These are phyloP conservation scores for Oenanthe oenanthe DNA, from an alignment of 2,113 vertebrate species.

Conservation along the genomic window DNA sequence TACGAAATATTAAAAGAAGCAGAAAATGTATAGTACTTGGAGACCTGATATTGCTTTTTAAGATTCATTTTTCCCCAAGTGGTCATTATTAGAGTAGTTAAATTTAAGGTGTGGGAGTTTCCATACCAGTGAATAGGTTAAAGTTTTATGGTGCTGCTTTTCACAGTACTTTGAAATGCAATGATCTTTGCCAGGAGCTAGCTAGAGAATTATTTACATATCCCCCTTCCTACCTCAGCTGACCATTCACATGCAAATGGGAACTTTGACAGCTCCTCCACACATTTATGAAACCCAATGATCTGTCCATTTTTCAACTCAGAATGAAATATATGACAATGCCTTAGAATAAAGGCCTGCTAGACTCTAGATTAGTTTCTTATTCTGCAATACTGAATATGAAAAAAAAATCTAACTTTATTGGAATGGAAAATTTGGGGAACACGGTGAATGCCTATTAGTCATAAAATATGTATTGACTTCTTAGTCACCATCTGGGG, in stretches of 20 bases:
- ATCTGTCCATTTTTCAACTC: constrained; percentile 40
- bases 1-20: not conserved
- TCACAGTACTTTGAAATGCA: constrained; percentile 59
- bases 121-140: constrained; percentile 37
- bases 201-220: constrained; percentile 37
- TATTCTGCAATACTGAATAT: not conserved
- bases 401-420: not conserved
- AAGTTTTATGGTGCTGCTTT: constrained; percentile 43
- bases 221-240: constrained; percentile 26
- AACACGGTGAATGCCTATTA: not conserved
- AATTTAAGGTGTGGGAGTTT: constrained; percentile 38
- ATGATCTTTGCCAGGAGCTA: constrained; percentile 28
- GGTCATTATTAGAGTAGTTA: constrained; percentile 10
- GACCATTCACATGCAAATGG: constrained; percentile 65
- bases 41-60: not conserved
- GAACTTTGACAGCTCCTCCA: constrained; percentile 42
- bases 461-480: not conserved
- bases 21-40: not conserved
- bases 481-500: not conserved
- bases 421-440: not conserved
- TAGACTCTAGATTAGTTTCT: not conserved
- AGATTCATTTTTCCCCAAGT: constrained; percentile 20
- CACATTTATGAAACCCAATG: constrained; percentile 19
- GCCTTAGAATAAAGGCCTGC: not conserved
- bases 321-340: constrained; percentile 16